Evolutionary conservation across 2,797 vertebrate species (phyloP).

Genomic region (Ctenopoma multispine): DNA sequence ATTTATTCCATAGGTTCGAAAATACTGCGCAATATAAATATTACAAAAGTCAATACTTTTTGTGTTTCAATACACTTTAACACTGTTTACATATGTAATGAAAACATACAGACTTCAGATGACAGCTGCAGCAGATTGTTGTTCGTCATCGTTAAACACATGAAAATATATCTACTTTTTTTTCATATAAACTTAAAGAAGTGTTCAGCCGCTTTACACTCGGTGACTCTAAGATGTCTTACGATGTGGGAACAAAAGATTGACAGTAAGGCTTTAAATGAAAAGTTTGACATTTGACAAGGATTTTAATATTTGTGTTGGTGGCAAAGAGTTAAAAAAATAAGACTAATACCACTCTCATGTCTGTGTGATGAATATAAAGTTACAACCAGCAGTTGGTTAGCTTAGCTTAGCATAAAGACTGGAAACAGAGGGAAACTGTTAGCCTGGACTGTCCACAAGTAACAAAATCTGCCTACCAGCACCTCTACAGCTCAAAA

Average conservation of each 20-base stretch:
- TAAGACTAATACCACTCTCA: neutral
- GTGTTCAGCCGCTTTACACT: slow-evolving; percentile 7
- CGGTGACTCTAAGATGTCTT: slow-evolving; percentile 2
- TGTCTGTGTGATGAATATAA: neutral
- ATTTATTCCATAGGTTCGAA: slow-evolving; percentile 76
- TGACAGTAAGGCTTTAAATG: slow-evolving; percentile 7
- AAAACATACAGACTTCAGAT: slow-evolving; percentile 35
- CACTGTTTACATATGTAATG: slow-evolving; percentile 65
- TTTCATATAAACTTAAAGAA: neutral
- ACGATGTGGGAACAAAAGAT: neutral
- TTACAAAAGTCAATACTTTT: slow-evolving; percentile 70
- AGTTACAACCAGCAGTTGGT: neutral
- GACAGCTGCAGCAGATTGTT: slow-evolving; percentile 16
- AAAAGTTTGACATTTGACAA: neutral
- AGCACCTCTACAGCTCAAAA: neutral
- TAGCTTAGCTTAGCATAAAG: neutral
- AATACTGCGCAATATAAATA: slow-evolving; percentile 81
- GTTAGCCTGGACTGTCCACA: neutral
- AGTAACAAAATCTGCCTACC: neutral
- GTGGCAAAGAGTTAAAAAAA: neutral
- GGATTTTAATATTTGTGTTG: neutral
- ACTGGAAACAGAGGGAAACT: neutral
- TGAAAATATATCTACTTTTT: neutral
- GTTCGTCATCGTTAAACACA: slow-evolving; percentile 6
- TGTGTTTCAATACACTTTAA: slow-evolving; percentile 54